These are phyloP conservation scores for Myiothlypis chrysogaster DNA, from an alignment of 2,797 vertebrate species.

Conservation along the genomic window DNA sequence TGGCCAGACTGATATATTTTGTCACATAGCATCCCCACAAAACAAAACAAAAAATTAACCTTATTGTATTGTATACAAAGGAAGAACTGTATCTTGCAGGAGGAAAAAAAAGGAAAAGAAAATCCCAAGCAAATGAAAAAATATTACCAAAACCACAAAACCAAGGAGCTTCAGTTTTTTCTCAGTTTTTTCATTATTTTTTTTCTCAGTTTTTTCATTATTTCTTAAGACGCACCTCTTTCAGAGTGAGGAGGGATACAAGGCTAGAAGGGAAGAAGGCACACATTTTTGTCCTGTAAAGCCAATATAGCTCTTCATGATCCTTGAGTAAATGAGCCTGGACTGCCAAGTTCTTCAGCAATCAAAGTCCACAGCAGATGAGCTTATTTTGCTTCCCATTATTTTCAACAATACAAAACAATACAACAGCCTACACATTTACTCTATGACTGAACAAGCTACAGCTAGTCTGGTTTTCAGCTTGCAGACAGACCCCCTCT, in stretches of 20 bases:
- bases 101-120: too few species aligned
- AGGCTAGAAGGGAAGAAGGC: background rate
- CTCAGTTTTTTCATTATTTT: too few species aligned
- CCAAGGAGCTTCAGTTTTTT: background rate
- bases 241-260: background rate
- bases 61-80: background rate
- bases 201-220: too few species aligned
- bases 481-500: background rate
- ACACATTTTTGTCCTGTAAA: background rate
- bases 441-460: background rate
- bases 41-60: background rate
- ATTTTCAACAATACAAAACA: background rate
- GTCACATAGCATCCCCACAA: background rate
- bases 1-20: background rate
- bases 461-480: background rate
- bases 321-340: background rate
- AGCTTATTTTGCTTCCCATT: background rate
- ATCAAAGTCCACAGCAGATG: background rate
- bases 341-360: background rate
- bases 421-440: fast-evolving
- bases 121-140: background rate
- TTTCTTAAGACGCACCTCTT: background rate
- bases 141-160: background rate
- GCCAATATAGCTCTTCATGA: background rate
- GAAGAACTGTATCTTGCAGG: background rate